Base-by-base conservation (phyloP, 2,888 invertebrate species). In the Cordylochernes scorpioides region DNA sequence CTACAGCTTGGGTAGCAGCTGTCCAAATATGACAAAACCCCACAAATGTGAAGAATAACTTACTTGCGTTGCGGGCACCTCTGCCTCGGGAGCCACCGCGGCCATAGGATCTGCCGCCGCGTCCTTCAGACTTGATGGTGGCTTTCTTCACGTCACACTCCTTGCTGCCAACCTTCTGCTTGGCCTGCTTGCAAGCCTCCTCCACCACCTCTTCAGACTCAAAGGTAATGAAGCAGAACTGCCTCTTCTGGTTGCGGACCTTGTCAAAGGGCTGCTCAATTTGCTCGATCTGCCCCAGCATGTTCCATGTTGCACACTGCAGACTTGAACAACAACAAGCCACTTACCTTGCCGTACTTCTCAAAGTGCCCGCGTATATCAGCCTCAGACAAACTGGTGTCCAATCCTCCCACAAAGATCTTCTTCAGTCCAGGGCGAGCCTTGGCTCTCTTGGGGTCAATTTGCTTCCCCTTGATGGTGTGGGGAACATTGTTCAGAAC, bases 221-320 rank as follows among this genome's bases (percentile, higher is more conserved):
- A 49, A 88, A 91, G 42, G 88, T 88, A 52, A 91, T 82, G 56
- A 91, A 91, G 53, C 86, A 88, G 64, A 91, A 91, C 36, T 77
- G 82, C 61, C 88, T 77, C 46, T 88, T 68, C 56, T 84, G 82
- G 54, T 82, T 84, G 65, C 86, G 88, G 54, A 74, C 71, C 58
- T 86, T 88, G 55, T 91, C 91, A 49, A 78, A 86, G 35, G 91
- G 91, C 71, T 88, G 74, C 58, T 91, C 91, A 33, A 88, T 34
- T 32, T 28, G 44, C 39, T 34, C 35, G 18, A 39, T 24, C 36
- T 35, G 9, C n/a, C 17, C 14, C 5, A 24, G 16, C 15, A 22
- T 6, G 8, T 13, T 26, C 3, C 9, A 13, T 26, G 15, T 3
- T 26, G 15, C 17, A 6, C 15, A 26, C 13, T 26, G 2, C 9